Evolutionary conservation across 2,113 vertebrate genomes (phyloP).

Genomic region (Osmerus eperlanus): DNA sequence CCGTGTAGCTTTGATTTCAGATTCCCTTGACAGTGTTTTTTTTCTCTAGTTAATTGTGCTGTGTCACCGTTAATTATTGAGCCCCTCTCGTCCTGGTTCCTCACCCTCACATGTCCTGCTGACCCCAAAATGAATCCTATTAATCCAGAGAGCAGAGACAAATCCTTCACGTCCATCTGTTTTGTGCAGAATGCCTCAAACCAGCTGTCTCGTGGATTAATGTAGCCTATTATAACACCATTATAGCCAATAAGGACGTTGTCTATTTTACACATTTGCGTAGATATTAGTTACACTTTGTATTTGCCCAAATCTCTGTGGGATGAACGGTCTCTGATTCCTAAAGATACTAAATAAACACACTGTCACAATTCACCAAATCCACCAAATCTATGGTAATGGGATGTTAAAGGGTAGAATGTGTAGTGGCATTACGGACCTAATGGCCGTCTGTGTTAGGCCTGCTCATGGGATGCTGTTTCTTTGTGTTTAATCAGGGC

Average conservation of each 20-base stretch:
- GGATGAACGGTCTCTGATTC: no score
- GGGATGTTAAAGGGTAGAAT: not conserved
- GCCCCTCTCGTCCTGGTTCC: not conserved
- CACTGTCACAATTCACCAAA: no score
- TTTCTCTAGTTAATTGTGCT: not conserved
- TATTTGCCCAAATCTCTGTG: no score
- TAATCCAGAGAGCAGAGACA: conserved; percentile 30
- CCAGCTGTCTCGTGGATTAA: not conserved
- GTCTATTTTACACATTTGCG: no score
- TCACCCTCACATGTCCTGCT: not conserved
- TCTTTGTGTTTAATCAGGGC: not conserved
- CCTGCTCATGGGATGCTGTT: conserved; percentile 6
- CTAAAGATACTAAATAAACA: no score
- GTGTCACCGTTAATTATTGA: not conserved
- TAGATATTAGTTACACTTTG: no score
- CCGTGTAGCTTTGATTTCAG: not conserved
- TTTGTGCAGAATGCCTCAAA: conserved; percentile 13
- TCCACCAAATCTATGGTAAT: not conserved
- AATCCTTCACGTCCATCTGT: conserved; percentile 47
- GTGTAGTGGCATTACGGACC: not conserved
- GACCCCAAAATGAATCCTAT: not conserved
- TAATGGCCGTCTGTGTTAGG: not conserved
- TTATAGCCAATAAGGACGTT: no score
- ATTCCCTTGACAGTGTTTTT: no score
- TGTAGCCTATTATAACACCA: not conserved